These are phyloP conservation scores for Crotalus horridus DNA, from an alignment of 2,113 vertebrate genomes.

Conservation along the genomic window DNA sequence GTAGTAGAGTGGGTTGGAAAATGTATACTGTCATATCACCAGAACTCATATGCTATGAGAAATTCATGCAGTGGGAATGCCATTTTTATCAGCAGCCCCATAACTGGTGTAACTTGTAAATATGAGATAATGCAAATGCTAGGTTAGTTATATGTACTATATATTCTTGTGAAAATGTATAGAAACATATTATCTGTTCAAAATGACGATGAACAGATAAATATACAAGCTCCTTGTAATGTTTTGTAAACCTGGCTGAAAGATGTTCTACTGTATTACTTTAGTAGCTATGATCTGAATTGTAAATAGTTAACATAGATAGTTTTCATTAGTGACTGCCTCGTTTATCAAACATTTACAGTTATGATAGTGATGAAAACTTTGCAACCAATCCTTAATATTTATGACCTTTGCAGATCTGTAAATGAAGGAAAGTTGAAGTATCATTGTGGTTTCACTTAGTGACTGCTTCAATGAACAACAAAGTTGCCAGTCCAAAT, in stretches of 20 bases:
- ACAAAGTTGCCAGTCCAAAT: background rate
- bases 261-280: background rate
- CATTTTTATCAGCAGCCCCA: background rate
- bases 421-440: background rate
- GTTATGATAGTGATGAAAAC: too few species aligned
- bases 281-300: conserved; percentile 31
- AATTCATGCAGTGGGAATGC: background rate
- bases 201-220: accelerated
- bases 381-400: too few species aligned
- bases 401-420: background rate
- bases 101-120: background rate
- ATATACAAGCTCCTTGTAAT: background rate
- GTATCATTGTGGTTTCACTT: background rate
- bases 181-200: background rate
- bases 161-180: background rate
- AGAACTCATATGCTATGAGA: background rate
- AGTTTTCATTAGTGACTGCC: background rate
- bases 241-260: background rate
- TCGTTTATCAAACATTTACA: background rate
- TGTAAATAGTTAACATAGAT: conserved; percentile 28
- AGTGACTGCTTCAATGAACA: background rate
- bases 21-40: background rate
- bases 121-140: background rate
- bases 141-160: background rate
- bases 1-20: background rate